Base-by-base conservation (phyloP, 2,888 invertebrate genomes). In the Limulus polyphemus region DNA sequence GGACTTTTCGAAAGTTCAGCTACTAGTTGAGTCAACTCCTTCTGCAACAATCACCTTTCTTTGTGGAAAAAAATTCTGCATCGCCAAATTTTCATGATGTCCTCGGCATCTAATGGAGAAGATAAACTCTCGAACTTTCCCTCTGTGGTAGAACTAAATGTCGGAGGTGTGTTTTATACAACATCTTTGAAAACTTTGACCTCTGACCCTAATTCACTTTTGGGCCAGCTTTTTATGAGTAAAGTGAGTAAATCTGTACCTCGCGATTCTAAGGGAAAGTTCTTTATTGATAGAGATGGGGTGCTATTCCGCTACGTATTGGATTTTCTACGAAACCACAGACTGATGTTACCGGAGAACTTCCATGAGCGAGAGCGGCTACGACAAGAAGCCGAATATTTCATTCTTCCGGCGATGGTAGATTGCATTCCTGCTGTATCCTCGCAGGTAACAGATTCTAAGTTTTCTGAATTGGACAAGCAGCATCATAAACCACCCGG, bases 221-320 rank as follows among this genome's bases (percentile, higher is more conserved):
- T 92, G 68, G 84, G 85, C 68, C 82, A 83, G 73, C 83, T 91
- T 75, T 88, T 94, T 76, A 81, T 81, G 56, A 73, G 72, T 10
- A 83, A 85, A 50, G 57, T 67, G 46, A 62, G 68, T 49, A 69
- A 71, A n/a, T 68, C 71, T 13, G 68, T 74, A 56, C 70, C 72
- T 11, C 68, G 73, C 32, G 76, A 76, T 67, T 73, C 75, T 47
- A 65, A 75, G 68, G 77, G 76, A 32, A 74, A 75, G 65, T 75
- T 78, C 73, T 98, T 98, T 79, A 83, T 99, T 74, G 98, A 99
- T 80, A 85, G 98, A 62, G 98, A 99, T 79, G 98, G 98, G 47
- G 91, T 94, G 5, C 83, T 99, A 62, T 99, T 99, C 80, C 86
- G 93, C 71, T 98, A 97, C 80, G 85, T 99, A 68, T 82, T 99